phyloP scores from a whole-genome alignment of 2,888 invertebrate species.

The Dicyrtoma fusca region DNA sequence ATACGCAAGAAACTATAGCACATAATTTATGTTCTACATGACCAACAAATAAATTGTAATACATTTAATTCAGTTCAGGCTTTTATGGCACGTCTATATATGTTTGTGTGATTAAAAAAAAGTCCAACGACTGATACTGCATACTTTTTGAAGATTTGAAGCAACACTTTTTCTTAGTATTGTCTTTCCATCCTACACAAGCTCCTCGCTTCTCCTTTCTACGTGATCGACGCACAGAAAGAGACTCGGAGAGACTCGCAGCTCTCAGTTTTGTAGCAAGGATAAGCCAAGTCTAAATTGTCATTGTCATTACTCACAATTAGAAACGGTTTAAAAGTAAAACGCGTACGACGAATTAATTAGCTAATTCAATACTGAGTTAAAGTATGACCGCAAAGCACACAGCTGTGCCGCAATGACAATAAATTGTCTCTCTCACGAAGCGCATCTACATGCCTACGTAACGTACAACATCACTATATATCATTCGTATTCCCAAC shows the following conservation, averaged over 20 bases:
- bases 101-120: too few relatives aligned
- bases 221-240: not conserved
- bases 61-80: too few relatives aligned
- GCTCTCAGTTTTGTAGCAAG: not conserved
- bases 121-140: not conserved
- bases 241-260: not conserved
- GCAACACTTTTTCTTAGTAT: not conserved
- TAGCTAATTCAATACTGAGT: conserved; percentile 6
- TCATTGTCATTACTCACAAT: conserved; percentile 27
- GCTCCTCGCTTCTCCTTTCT: not conserved
- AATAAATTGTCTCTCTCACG: too few relatives aligned
- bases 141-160: not conserved
- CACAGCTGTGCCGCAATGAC: too few relatives aligned
- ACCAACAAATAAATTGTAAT: too few relatives aligned
- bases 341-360: conserved; percentile 27
- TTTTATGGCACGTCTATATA: too few relatives aligned
- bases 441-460: too few relatives aligned
- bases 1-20: too few relatives aligned
- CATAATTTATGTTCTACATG: too few relatives aligned
- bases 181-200: not conserved
- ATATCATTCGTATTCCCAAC: too few relatives aligned
- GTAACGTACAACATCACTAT: too few relatives aligned
- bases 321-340: conserved; percentile 20
- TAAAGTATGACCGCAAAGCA: too few relatives aligned
- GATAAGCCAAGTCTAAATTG: not conserved